phyloP scores from a whole-genome alignment of 2,888 invertebrate species.

The Hydroisotoma schaefferi region DNA sequence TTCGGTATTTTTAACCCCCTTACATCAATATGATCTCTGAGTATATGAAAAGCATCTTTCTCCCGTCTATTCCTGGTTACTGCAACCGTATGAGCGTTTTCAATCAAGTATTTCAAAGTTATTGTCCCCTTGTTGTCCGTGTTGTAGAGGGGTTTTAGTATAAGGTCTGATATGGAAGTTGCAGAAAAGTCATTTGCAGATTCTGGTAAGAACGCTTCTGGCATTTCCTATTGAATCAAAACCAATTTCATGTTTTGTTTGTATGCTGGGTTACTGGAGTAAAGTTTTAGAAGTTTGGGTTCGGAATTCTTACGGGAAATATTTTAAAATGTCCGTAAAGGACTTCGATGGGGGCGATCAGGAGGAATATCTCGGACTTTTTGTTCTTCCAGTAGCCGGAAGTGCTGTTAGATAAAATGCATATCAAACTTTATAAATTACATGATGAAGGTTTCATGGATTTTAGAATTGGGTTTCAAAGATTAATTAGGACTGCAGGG shows the following conservation, averaged over 20 bases:
- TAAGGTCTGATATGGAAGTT: slow-evolving; percentile 39
- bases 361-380: slow-evolving; percentile 42
- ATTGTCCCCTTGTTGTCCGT: slow-evolving; percentile 38
- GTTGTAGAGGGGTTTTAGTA: slow-evolving; percentile 43
- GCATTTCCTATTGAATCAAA: slow-evolving; percentile 37
- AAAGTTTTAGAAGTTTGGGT: neutral
- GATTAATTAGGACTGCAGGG: no score
- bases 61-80: slow-evolving; percentile 29
- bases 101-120: slow-evolving; percentile 39
- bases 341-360: slow-evolving; percentile 43
- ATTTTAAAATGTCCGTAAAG: slow-evolving; percentile 46
- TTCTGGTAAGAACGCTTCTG: slow-evolving; percentile 42
- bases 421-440: no score
- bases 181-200: slow-evolving; percentile 44
- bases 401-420: slow-evolving; percentile 26
- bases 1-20: neutral
- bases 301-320: slow-evolving; percentile 42
- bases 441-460: no score
- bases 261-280: neutral
- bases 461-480: no score
- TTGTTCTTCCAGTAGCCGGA: slow-evolving; percentile 41
- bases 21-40: slow-evolving; percentile 35
- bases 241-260: neutral
- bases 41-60: slow-evolving; percentile 32
- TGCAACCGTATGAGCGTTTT: slow-evolving; percentile 37